Evolutionary conservation across 2,888 invertebrate species (phyloP).

Genomic region (Mythimna ferrago): DNA sequence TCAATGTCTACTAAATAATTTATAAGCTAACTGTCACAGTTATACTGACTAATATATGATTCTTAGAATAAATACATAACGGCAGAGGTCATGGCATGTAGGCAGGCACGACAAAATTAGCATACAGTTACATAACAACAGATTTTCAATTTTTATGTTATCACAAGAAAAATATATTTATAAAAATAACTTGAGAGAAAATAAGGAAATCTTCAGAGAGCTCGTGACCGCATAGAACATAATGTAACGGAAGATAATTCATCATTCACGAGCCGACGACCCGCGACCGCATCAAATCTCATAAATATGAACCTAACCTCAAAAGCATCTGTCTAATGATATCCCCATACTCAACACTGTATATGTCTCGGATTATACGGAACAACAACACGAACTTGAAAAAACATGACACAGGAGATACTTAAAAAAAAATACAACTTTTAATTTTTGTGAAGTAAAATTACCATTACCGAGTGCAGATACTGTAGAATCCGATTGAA

Average conservation of each 20-base stretch:
- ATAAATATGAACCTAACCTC: constrained; percentile 48
- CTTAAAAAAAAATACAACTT: not conserved
- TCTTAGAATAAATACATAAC: constrained; percentile 1
- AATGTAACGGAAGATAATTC: constrained; percentile 42
- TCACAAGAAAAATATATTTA: not conserved
- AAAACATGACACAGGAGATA: not conserved
- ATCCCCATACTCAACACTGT: constrained; percentile 17
- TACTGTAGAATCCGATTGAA: not conserved
- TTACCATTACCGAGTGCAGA: not conserved
- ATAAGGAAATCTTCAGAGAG: constrained; percentile 20
- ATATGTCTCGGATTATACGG: constrained; percentile 7
- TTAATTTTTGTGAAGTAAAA: not conserved
- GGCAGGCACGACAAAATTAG: not conserved
- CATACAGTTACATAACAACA: not conserved
- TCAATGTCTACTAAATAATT: not conserved
- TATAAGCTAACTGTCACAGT: not conserved
- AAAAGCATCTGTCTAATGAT: constrained; percentile 40
- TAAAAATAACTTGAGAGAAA: not conserved
- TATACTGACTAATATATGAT: not conserved
- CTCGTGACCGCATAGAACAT: constrained; percentile 29
- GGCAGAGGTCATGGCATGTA: not conserved
- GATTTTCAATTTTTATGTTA: not conserved
- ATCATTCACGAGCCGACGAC: constrained; percentile 46
- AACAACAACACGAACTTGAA: not conserved
- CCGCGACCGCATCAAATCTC: constrained; percentile 45